These are phyloP conservation scores for Idaea biselata DNA, from an alignment of 2,888 invertebrate species.

Conservation along the genomic window DNA sequence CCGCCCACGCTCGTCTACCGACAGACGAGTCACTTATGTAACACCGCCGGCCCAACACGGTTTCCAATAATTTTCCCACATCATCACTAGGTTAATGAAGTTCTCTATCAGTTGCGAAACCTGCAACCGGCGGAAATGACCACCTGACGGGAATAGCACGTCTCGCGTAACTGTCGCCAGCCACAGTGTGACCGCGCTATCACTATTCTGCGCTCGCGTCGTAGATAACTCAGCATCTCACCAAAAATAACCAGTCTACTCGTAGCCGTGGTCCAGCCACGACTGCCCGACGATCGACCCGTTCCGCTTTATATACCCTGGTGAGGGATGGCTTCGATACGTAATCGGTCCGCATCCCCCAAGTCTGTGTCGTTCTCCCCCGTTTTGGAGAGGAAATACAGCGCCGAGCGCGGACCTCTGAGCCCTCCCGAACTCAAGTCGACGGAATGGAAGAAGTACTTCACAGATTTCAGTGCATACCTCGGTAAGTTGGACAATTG, in stretches of 20 bases:
- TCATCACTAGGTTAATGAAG: conserved; percentile 67
- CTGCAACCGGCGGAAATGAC: conserved; percentile 64
- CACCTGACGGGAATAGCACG: conserved; percentile 79
- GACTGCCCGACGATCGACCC: conserved; percentile 61
- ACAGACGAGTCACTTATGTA: conserved; percentile 48
- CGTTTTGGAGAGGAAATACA: conserved; percentile 80
- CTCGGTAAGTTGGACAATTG: conserved; percentile 66
- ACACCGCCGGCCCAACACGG: conserved; percentile 39
- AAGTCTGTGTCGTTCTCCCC: conserved; percentile 84
- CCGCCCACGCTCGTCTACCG: conserved; percentile 51
- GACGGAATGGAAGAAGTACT: conserved; percentile 73
- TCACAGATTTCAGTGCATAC: conserved; percentile 75
- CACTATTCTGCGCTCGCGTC: conserved; percentile 68
- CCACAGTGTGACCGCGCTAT: conserved; percentile 73
- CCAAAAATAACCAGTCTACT: conserved; percentile 74
- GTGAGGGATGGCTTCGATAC: conserved; percentile 81
- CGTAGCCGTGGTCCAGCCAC: conserved; percentile 70
- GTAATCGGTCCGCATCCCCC: conserved; percentile 84
- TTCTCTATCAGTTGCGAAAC: conserved; percentile 70
- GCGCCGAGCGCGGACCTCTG: conserved; percentile 61
- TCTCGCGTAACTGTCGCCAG: conserved; percentile 69
- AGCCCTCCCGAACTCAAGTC: conserved; percentile 61
- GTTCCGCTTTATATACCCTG: conserved; percentile 65
- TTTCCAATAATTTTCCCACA: conserved; percentile 37
- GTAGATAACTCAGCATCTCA: conserved; percentile 67